Conservation (phyloP, 1,140 invertebrate genomes). For the Radopholus similis region DNA sequence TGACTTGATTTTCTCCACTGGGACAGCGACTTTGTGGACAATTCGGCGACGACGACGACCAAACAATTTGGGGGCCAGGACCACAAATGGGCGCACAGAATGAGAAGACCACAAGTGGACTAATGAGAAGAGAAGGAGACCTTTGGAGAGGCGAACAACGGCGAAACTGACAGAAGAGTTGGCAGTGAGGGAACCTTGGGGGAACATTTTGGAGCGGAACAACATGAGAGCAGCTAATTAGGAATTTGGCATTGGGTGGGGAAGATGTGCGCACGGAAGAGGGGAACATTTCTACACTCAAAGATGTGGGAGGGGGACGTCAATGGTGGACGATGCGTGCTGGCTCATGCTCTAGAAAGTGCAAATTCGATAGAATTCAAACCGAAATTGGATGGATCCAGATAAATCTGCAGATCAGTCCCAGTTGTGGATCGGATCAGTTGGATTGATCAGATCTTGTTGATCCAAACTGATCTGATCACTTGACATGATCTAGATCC, state of each 20-base stretch:
- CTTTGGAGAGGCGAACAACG: slow-evolving; percentile 6
- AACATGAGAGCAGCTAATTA: neutral
- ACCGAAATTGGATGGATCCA: neutral
- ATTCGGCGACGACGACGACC: neutral
- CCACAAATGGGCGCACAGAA: too few relatives aligned
- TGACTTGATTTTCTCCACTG: too few relatives aligned
- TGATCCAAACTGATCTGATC: too few relatives aligned
- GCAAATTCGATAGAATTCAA: neutral
- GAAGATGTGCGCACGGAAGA: neutral
- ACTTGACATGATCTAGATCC: too few relatives aligned
- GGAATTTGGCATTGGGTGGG: neutral
- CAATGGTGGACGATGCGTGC: neutral
- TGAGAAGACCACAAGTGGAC: too few relatives aligned
- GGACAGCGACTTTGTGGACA: neutral
- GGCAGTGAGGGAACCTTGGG: neutral
- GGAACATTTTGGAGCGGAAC: neutral
- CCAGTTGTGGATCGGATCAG: too few relatives aligned
- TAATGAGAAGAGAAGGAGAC: too few relatives aligned
- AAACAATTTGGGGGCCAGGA: too few relatives aligned
- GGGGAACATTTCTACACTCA: too few relatives aligned
- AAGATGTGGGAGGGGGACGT: neutral
- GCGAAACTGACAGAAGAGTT: neutral
- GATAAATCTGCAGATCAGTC: too few relatives aligned
- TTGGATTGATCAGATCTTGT: too few relatives aligned
- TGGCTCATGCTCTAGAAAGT: neutral